Base-by-base conservation (phyloP, 2,888 invertebrate genomes). In the Cenopis cana region DNA sequence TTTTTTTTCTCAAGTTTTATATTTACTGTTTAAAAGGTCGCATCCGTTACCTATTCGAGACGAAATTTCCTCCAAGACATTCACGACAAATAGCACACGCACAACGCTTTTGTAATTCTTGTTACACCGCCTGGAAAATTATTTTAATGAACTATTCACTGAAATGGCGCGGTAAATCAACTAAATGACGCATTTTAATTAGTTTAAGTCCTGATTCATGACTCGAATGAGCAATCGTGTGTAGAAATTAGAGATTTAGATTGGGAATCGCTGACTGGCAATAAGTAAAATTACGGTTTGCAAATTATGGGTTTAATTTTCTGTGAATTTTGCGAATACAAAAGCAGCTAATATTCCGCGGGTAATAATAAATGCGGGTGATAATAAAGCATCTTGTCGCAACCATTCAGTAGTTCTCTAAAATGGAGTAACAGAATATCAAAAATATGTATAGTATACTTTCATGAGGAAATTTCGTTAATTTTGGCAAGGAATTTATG, bases 71-170 rank as follows among this genome's bases (percentile, higher is more conserved):
- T 46, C 12, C 64, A 54, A 46, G 20, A 46, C 36, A 55, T 56
- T 49, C 12, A 59, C n/a, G 20, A 29, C 18, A 54, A 33, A 20
- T 38, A 41, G 8, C 18, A 50, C 36, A 62, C 33, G 56, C 62
- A 38, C 18, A 41, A 12, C 38, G 46, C 38, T 49, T 55, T 65
- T 46, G 33, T 54, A 60, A 70, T 66, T 59, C 65, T 33, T 17
- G 65, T 36, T 70, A 60, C 65, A 66, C 33, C 52, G 54, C 36
- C 6, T 41, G 70, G 70, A 70, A 70, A 70, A 60, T 71, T 61
- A 56, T 71, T 71, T 66, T 71, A 71, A 71, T 71, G 66, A 71
- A 71, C 71, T 71, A 71, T 71, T 66, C 70, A 56, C 61, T 61
- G 61, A 50, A 67, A 67, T 67, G 36, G 55, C 11, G 55, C 55